Conservation (phyloP, 2,797 vertebrate genomes). For the Tragelaphus oryx region DNA sequence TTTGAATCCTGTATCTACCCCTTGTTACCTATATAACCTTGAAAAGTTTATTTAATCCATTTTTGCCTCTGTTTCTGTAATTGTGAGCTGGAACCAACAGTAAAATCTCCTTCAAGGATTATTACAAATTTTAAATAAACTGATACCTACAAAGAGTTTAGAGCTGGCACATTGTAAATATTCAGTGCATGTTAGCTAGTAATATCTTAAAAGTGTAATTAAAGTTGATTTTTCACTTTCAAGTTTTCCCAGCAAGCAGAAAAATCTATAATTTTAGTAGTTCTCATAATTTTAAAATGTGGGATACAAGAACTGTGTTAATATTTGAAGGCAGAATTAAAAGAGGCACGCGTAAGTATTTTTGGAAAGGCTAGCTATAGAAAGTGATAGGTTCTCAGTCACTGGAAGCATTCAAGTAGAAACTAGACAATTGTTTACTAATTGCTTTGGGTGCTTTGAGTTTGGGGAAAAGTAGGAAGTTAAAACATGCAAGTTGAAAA, state of each 20-base stretch:
- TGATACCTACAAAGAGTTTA: background rate
- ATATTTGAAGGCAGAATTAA: background rate
- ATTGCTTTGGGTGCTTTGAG: background rate
- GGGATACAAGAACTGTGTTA: background rate
- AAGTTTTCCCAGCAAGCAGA: background rate
- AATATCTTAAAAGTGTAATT: background rate
- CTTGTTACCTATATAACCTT: background rate
- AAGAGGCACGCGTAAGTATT: background rate
- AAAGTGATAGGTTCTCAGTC: background rate
- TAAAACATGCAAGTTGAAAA: background rate
- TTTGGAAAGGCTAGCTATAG: background rate
- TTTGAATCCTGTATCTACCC: background rate
- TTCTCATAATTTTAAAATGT: background rate
- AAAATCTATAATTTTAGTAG: background rate
- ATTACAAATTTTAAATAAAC: background rate
- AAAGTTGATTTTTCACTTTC: background rate
- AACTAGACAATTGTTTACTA: background rate
- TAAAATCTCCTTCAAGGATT: background rate
- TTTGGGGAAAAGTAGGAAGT: background rate
- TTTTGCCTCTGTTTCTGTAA: background rate
- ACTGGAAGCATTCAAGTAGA: background rate
- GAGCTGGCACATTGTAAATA: background rate
- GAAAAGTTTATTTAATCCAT: background rate
- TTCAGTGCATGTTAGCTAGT: background rate
- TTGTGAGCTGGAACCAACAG: background rate